phyloP scores from a whole-genome alignment of 2,113 vertebrate genomes.

The Danio rerio region DNA sequence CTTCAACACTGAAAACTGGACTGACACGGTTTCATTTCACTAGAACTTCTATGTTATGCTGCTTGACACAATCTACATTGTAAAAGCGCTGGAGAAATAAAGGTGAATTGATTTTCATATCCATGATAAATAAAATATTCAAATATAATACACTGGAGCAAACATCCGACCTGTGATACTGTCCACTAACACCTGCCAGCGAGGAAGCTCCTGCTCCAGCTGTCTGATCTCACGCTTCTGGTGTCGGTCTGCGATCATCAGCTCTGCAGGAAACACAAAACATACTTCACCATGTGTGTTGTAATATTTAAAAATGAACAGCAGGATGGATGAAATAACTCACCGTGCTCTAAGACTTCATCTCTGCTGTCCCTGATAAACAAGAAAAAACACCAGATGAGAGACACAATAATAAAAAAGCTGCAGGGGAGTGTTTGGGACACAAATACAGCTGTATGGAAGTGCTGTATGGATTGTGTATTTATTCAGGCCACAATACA shows the following conservation, averaged over 20 bases:
- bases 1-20: no score
- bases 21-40: no score
- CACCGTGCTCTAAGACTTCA: conserved; percentile 92
- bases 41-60: no score
- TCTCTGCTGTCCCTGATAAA: conserved; percentile 85
- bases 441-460: neutral
- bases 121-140: no score
- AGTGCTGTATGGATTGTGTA: neutral
- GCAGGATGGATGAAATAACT: conserved; percentile 61
- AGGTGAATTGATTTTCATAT: neutral
- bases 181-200: conserved; percentile 95
- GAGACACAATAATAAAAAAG: neutral
- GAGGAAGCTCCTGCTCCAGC: conserved; percentile 91
- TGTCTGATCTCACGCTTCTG: conserved; percentile 95
- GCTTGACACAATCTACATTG: no score
- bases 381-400: conserved; percentile 10
- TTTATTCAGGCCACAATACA: neutral
- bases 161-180: conserved; percentile 87
- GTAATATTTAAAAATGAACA: neutral
- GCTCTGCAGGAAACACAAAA: conserved; percentile 72
- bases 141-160: neutral
- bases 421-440: neutral
- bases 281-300: no score
- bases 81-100: no score
- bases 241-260: conserved; percentile 91